phyloP scores from a whole-genome alignment of 37 sponge, comb jelly and placozoan species.

The Spongilla lacustris region DNA sequence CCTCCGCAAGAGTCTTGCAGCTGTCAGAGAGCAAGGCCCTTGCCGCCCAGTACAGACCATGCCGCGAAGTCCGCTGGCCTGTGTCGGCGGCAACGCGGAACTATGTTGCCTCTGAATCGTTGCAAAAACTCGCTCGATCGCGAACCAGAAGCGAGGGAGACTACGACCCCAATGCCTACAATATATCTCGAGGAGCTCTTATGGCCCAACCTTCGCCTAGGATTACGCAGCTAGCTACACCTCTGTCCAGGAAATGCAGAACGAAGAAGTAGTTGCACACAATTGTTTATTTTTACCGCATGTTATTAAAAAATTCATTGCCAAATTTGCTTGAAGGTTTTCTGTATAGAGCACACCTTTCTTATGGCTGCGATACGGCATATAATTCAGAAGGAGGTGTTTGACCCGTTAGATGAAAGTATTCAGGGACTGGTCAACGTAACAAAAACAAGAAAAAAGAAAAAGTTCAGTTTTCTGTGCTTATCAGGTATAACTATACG shows the following conservation, averaged over 20 bases:
- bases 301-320: not conserved
- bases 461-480: constrained; percentile 66
- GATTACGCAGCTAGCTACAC: constrained; percentile 66
- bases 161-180: constrained; percentile 76
- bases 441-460: constrained; percentile 77
- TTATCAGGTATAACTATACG: constrained; percentile 86
- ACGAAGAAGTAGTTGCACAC: not conserved
- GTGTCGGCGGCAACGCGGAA: constrained; percentile 37
- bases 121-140: constrained; percentile 63
- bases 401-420: constrained; percentile 69
- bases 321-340: not conserved
- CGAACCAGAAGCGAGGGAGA: constrained; percentile 60
- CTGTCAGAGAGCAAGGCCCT: constrained; percentile 57
- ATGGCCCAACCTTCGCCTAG: constrained; percentile 69
- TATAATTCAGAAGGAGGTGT: constrained; percentile 78
- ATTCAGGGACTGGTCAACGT: constrained; percentile 73
- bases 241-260: constrained; percentile 75
- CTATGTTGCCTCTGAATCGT: constrained; percentile 60
- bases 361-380: constrained; percentile 36
- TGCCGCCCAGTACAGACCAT: constrained; percentile 37
- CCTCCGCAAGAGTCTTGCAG: constrained; percentile 27
- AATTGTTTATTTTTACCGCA: not conserved
- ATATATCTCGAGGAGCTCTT: constrained; percentile 73
- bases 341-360: not conserved
- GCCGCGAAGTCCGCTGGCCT: constrained; percentile 51